These are phyloP conservation scores for Scaptomyza polygonia DNA, from an alignment of 2,888 invertebrate species.

Conservation along the genomic window DNA sequence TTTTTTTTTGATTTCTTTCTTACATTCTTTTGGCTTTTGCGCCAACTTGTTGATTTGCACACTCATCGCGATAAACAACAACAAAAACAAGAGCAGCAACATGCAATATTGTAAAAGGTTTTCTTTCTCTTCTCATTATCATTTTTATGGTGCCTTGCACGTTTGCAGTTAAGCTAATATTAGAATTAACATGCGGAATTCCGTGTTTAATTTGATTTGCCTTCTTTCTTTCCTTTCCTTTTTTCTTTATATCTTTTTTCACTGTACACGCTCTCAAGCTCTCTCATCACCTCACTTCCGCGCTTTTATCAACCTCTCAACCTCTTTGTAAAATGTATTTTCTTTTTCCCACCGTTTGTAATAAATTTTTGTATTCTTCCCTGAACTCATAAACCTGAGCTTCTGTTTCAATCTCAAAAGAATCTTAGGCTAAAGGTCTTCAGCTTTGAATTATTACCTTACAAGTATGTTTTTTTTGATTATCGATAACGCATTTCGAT, in stretches of 20 bases:
- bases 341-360: no score
- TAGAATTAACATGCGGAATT: slow-evolving; percentile 42
- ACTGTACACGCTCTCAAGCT: not conserved
- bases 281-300: not conserved
- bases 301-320: not conserved
- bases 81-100: slow-evolving; percentile 23
- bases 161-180: slow-evolving; percentile 23
- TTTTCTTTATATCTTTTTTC: not conserved
- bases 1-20: not conserved
- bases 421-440: no score
- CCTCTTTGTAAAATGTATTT: no score
- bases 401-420: no score
- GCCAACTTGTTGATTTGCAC: slow-evolving; percentile 67
- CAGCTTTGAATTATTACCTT: no score
- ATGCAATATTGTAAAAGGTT: slow-evolving; percentile 14
- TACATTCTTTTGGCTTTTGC: slow-evolving; percentile 22
- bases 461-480: no score
- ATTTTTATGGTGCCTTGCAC: slow-evolving; percentile 20
- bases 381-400: no score
- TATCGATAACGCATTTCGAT: no score
- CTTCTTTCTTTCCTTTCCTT: not conserved
- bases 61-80: slow-evolving; percentile 51
- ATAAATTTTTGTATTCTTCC: no score
- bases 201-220: slow-evolving; percentile 8
- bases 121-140: not conserved